These are phyloP conservation scores for Agonopterix heracliana DNA, from an alignment of 2,888 invertebrate species.

Conservation along the genomic window DNA sequence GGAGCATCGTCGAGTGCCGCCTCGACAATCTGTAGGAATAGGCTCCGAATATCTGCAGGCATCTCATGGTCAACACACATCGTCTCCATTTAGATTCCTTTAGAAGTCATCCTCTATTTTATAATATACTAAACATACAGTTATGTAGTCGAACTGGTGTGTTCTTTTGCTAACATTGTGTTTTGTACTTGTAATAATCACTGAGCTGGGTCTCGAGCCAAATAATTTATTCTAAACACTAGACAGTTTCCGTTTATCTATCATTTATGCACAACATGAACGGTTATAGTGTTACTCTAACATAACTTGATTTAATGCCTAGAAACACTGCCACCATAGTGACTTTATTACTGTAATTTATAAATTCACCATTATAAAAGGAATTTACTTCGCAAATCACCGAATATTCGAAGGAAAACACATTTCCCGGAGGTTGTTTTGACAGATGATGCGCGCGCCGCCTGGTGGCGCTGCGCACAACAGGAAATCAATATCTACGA, in stretches of 20 bases:
- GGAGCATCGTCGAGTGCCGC: conserved; percentile 54
- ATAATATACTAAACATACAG: too few species aligned
- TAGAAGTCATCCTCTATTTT: background rate
- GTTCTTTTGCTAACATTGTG: too few species aligned
- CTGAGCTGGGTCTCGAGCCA: too few species aligned
- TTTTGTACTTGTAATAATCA: too few species aligned
- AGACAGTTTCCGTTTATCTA: too few species aligned
- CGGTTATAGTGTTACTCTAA: too few species aligned
- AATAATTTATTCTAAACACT: too few species aligned
- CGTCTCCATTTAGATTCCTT: conserved; percentile 19
- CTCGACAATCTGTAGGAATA: conserved; percentile 59
- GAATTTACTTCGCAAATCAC: conserved; percentile 1
- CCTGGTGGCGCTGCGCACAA: conserved; percentile 25
- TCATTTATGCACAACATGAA: too few species aligned
- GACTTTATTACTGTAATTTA: too few species aligned
- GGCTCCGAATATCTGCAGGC: conserved; percentile 58
- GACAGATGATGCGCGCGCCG: conserved; percentile 58
- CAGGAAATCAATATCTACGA: conserved; percentile 46
- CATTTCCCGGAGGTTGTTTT: conserved; percentile 34
- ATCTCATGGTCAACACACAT: conserved; percentile 62
- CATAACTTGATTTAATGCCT: too few species aligned
- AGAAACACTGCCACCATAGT: too few species aligned
- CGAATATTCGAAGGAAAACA: conserved; percentile 10
- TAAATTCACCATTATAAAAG: background rate
- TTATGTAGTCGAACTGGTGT: too few species aligned